Conservation (phyloP, 2,888 invertebrate species). For the Acrobasis suavella region DNA sequence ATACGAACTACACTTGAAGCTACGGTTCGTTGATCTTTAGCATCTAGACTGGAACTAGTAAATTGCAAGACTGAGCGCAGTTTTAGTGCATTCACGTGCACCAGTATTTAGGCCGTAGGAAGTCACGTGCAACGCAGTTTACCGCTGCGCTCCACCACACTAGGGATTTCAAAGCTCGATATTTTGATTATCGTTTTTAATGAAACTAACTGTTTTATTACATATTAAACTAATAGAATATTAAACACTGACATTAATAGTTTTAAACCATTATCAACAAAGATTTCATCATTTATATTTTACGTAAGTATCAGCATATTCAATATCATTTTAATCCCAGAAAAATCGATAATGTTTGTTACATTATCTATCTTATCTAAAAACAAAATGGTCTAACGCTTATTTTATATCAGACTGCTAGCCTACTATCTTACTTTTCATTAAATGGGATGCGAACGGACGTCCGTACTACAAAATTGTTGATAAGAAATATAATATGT, state of each 20-base stretch:
- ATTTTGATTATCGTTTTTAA: background rate
- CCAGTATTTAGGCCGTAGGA: slow-evolving; percentile 39
- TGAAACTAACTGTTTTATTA: too few species aligned
- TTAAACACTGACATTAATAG: too few species aligned
- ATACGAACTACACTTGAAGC: too few species aligned
- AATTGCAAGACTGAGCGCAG: slow-evolving; percentile 4
- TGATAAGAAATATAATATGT: slow-evolving; percentile 19
- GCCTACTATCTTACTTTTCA: background rate
- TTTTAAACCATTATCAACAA: too few species aligned
- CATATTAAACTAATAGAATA: too few species aligned
- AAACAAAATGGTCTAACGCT: too few species aligned
- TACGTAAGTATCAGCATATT: too few species aligned
- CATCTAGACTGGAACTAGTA: background rate
- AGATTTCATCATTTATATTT: too few species aligned
- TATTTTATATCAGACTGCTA: too few species aligned
- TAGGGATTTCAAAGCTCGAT: slow-evolving; percentile 27
- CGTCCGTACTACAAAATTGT: slow-evolving; percentile 21
- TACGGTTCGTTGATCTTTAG: slow-evolving; percentile 8
- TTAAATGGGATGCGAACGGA: background rate
- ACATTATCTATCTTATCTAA: too few species aligned
- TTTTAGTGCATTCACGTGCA: slow-evolving; percentile 42
- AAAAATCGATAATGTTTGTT: too few species aligned
- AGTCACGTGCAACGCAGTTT: slow-evolving; percentile 36
- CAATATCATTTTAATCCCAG: too few species aligned
- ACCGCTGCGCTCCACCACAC: slow-evolving; percentile 20